Base-by-base conservation (phyloP, 2,113 vertebrate species). In the Thalassarche chlororhynchos region DNA sequence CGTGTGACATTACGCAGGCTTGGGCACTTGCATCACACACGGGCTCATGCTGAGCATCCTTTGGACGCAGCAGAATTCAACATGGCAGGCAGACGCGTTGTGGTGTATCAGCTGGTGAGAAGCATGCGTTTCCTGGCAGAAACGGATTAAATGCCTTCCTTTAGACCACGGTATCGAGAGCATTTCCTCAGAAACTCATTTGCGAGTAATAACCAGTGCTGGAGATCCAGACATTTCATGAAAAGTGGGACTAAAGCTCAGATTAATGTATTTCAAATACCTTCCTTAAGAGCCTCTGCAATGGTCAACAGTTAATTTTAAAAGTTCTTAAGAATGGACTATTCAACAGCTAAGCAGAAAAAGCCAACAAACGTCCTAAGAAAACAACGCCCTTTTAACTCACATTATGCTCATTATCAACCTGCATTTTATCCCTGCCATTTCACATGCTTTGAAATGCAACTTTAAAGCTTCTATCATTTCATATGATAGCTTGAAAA, bases 371-470 rank as follows among this genome's bases (percentile, higher is more conserved):
- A 26, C 3, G 1, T 9, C 34, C 0, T 3, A 44, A 52, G 32
- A 46, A 49, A 38, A 26, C 1, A 1, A 26, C 2, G 8, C 16
- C 14, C 32, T 60, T 24, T 29, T 7, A 58, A n/a, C 44, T 51
- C 25, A 16, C 3, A 1, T 31, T 40, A 42, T 19, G 23, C 32
- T 78, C 46, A 2, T 23, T 18, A 62, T 9, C 55, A 32, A 28
- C 65, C 23, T 15, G 47, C 9, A 17, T 32, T 51, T 52, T 18
- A 54, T 23, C 23, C 38, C 65, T 28, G 65, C 38, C 47, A 14
- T 8, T 44, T 52, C 26, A 44, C 20, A 36, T 1, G 1, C 55
- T 32, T 32, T 2, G 0, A 44, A 52, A 52, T 2, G 6, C 49
- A 31, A 6, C 54, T 69, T 44, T 14, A 32, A 52, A 78, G 46